Evolutionary conservation across 2,888 invertebrate species (phyloP), one percentile per base, ranked within the genome.

Genomic region (Epinotia bilunana): DNA sequence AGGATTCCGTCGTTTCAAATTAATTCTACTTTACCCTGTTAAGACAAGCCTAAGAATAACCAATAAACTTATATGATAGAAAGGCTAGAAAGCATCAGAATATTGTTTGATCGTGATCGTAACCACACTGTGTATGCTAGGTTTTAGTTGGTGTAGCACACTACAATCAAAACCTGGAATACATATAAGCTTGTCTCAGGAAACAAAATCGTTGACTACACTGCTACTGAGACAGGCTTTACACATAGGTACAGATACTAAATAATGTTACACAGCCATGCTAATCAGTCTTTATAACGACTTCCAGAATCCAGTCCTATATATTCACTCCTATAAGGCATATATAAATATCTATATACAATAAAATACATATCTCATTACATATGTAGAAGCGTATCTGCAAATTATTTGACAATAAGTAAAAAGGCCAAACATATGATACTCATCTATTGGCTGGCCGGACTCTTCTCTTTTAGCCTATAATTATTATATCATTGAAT

Each of bases 351-450:
- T 58, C 2, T 46, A 18, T 23, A 49, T 23, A 23, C 49, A 53
- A 65, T 23, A 28, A 63, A 63, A 46, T 63, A 46, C 23, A 63
- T 46, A 39, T 62, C 0, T 20, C 33, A 33, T 46, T 23, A 28
- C 28, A 3, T 65, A 49, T 28, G 53, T 65, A 65, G 53, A 53
- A 65, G 65, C 65, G 28, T 46, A 49, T 23, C n/a, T 20, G 65
- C 28, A 53, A 65, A 65, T 65, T 18, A 65, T 49, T 53, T 33
- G 28, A 3, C 53, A 53, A 65, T 53, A 11, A 39, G 39, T 28
- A 28, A n/a, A 28, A 11, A 65, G 23, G 64, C 49, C 9, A 64
- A 49, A 64, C 39, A 39, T 28, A 64, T 23, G 49, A 49, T 49
- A 16, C 49, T 49, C 13, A 1, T 49, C 4, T 11, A 49, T 13